Conservation (phyloP, 2,113 vertebrate genomes). For the Cephalopterus ornatus region DNA sequence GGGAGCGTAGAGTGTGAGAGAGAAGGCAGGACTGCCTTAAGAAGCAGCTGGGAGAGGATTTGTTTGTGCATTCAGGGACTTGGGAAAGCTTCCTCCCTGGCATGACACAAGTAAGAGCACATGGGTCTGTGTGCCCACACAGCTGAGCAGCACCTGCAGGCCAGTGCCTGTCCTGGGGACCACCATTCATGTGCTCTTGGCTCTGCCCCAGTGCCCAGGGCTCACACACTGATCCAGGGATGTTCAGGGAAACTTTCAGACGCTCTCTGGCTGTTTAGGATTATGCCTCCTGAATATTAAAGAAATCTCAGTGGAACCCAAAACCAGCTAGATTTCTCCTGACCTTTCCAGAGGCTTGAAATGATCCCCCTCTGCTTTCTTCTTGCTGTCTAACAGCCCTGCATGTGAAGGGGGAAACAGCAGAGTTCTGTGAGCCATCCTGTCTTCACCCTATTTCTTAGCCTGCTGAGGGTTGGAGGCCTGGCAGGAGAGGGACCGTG, state of each 20-base stretch:
- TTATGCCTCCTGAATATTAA: not conserved
- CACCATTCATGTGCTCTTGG: not conserved
- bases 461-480: not conserved
- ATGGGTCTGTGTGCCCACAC: accelerated
- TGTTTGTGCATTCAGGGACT: not conserved
- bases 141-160: not conserved
- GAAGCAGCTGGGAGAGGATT: not conserved
- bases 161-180: not conserved
- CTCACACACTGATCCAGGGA: not conserved
- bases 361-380: not conserved
- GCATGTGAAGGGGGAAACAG: not conserved
- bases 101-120: not conserved
- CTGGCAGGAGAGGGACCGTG: not conserved
- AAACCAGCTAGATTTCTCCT: not conserved
- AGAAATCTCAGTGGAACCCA: not conserved
- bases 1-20: not conserved
- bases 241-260: not conserved
- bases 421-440: not conserved
- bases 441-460: not conserved
- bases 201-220: not conserved
- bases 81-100: not conserved
- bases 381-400: not conserved
- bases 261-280: not conserved
- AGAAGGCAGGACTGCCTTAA: not conserved
- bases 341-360: not conserved